phyloP scores from a whole-genome alignment of 1,140 invertebrate genomes.

The Ruditapes philippinarum region DNA sequence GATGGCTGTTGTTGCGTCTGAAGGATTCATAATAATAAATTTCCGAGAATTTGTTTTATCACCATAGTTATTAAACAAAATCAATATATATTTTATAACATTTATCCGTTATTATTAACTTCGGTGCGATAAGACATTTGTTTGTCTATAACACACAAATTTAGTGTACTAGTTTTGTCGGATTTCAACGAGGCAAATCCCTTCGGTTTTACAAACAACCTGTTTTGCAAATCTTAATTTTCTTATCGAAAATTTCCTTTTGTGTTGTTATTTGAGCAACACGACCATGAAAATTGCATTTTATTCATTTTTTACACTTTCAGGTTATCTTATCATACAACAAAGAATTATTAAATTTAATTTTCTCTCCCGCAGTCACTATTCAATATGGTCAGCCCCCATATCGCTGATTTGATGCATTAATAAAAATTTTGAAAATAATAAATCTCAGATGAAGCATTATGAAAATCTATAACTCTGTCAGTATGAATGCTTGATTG shows the following conservation, averaged over 20 bases:
- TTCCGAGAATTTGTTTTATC: no score
- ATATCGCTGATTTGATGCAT: no score
- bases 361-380: conserved; percentile 24
- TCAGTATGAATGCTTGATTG: no score
- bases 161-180: no score
- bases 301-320: neutral
- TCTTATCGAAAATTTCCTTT: neutral
- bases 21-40: neutral
- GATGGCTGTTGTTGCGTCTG: conserved; percentile 52
- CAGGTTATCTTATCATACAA: neutral
- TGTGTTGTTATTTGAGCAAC: neutral
- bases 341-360: neutral
- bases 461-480: no score
- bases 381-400: conserved; percentile 57
- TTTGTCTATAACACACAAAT: no score
- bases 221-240: conserved; percentile 49
- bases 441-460: no score
- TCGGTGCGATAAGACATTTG: no score
- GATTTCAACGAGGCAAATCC: neutral
- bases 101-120: no score
- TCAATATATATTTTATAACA: no score
- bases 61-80: no score
- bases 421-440: no score
- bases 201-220: conserved; percentile 53
- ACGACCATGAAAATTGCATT: neutral